These are phyloP conservation scores for Teinopalpus imperialis DNA, from an alignment of 2,888 invertebrate genomes.

Conservation along the genomic window DNA sequence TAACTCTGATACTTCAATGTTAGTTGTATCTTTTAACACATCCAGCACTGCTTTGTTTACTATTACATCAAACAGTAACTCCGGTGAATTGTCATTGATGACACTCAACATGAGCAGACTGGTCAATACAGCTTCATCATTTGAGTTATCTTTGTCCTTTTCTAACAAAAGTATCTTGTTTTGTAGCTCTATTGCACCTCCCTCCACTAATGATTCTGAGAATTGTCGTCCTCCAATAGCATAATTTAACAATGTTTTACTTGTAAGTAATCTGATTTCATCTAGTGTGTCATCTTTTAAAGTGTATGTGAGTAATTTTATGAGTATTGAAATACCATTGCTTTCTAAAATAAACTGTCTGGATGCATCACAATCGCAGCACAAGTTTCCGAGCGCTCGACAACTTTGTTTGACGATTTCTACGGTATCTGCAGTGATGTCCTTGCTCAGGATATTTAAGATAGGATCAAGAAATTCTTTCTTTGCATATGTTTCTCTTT, in stretches of 20 bases:
- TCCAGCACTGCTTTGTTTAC: slow-evolving; percentile 83
- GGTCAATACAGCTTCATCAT: slow-evolving; percentile 81
- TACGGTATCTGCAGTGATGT: slow-evolving; percentile 56
- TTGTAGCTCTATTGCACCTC: slow-evolving; percentile 76
- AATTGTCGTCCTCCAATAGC: slow-evolving; percentile 87
- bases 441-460: slow-evolving; percentile 73
- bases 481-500: slow-evolving; percentile 86
- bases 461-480: slow-evolving; percentile 82
- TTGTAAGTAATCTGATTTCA: slow-evolving; percentile 84
- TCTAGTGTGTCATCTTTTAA: slow-evolving; percentile 50
- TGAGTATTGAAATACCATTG: slow-evolving; percentile 74
- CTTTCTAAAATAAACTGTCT: slow-evolving; percentile 73
- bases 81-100: slow-evolving; percentile 83
- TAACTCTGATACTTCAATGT: slow-evolving; percentile 87
- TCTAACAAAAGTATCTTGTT: slow-evolving; percentile 75
- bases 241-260: slow-evolving; percentile 91
- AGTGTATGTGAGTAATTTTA: slow-evolving; percentile 59
- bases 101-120: slow-evolving; percentile 83
- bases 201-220: slow-evolving; percentile 82
- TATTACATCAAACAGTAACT: slow-evolving; percentile 78
- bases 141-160: slow-evolving; percentile 71
- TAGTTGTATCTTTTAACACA: slow-evolving; percentile 84
- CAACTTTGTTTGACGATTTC: slow-evolving; percentile 88
- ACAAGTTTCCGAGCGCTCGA: slow-evolving; percentile 93
- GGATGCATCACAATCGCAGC: slow-evolving; percentile 91